Base-by-base conservation (phyloP, 2,797 vertebrate species). In the Pelodytes ibericus region DNA sequence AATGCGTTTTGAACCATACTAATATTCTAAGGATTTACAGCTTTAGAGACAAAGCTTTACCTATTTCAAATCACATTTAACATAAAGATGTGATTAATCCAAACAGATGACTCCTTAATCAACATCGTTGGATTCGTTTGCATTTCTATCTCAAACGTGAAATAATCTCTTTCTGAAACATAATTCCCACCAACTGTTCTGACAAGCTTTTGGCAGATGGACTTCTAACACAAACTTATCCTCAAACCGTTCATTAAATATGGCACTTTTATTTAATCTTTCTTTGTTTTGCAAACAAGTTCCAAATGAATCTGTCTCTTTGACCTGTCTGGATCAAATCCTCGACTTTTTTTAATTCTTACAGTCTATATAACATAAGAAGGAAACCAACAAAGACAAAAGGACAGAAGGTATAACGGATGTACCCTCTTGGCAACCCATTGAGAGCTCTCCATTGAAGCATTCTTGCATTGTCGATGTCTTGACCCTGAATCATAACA, bases 351-450 rank as follows among this genome's bases (percentile, higher is more conserved):
- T 47, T 39, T 66, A 29, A 67, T 61, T 66, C 39, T 78, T 78
- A 78, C 75, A 78, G 69, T 58, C 62, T 65, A 72, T 22, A 66
- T 59, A 66, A 66, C 75, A 72, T 24, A 47, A 72, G 75, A 78
- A 36, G 67, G 62, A 72, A 78, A 78, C 53, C 29, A 60, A 36
- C 10, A 26, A 22, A 66, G 75, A 78, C 75, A 72, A 41, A 27
- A 31, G 27, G n/a, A 77, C 75, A 77, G 75, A 77, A 65, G 75
- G 75, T 66, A 36, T 20, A 11, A 29, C 53, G 53, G 41, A 78
- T 72, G 69, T 36, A 41, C 62, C 39, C 69, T 51, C 33, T 49
- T 66, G 61, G 61, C 56, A 66, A 51, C 51, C 69, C 51, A 78
- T 30, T 60, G 75, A 78, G 75, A 78, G 33, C 31, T 72, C 61